Evolutionary conservation across 1,140 invertebrate species (phyloP).

Genomic region (Globodera ellingtonae): DNA sequence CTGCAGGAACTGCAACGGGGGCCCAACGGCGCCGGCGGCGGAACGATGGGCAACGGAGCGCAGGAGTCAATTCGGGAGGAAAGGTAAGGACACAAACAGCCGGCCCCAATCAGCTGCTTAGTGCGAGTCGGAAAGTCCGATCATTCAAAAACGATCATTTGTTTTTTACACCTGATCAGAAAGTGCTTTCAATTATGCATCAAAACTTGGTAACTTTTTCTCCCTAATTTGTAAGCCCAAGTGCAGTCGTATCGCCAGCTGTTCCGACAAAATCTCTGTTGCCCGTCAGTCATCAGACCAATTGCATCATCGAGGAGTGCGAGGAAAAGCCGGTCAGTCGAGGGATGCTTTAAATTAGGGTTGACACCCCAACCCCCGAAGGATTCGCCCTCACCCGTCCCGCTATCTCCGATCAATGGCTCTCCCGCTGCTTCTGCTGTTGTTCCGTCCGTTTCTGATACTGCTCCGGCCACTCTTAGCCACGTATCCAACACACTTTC

Average conservation of each 20-base stretch:
- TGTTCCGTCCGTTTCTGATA: not conserved
- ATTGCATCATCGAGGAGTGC: constrained; percentile 41
- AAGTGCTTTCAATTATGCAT: too few species aligned
- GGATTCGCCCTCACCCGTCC: constrained; percentile 34
- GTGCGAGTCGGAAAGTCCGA: too few species aligned
- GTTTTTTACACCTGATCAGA: too few species aligned
- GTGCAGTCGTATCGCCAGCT: constrained; percentile 23
- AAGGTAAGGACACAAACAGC: not conserved
- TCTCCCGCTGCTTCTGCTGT: not conserved
- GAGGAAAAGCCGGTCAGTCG: constrained; percentile 30
- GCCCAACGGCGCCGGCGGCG: not conserved
- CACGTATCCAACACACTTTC: not conserved
- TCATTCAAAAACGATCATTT: too few species aligned
- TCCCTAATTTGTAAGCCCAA: not conserved
- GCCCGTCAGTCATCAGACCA: constrained; percentile 7
- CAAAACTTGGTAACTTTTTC: not conserved
- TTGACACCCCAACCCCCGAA: not conserved
- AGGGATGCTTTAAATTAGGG: too few species aligned
- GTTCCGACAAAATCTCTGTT: constrained; percentile 22
- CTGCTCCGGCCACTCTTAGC: not conserved
- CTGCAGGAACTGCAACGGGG: constrained; percentile 47
- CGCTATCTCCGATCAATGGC: constrained; percentile 6
- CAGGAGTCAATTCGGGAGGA: constrained; percentile 23
- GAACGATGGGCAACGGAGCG: constrained; percentile 9
- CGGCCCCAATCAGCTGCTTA: too few species aligned